These are phyloP conservation scores for Clusia tigrina DNA, from an alignment of 2,888 invertebrate genomes.

Conservation along the genomic window DNA sequence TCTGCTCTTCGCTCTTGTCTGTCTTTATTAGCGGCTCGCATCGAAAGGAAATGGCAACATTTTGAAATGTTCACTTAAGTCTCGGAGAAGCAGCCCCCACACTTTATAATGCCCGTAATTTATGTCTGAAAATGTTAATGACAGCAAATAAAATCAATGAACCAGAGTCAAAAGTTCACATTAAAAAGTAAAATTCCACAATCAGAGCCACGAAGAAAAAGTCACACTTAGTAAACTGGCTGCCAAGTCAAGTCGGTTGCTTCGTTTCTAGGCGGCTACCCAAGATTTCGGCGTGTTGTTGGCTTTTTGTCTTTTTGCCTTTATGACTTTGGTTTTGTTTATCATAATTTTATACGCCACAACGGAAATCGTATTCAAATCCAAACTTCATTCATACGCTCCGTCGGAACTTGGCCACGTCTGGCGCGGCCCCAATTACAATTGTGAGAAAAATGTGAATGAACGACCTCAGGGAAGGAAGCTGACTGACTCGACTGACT, in stretches of 20 bases:
- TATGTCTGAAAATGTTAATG: slow-evolving; percentile 9
- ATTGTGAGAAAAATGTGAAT: slow-evolving; percentile 25
- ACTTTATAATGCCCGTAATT: slow-evolving; percentile 21
- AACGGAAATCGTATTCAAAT: slow-evolving; percentile 21
- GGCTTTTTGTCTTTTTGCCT: background rate
- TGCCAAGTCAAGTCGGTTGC: no score
- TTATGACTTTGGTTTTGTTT: background rate
- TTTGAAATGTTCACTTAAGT: slow-evolving; percentile 12
- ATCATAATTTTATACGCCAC: slow-evolving; percentile 17
- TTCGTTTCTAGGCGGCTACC: no score
- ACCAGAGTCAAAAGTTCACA: slow-evolving; percentile 21
- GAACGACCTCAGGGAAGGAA: slow-evolving; percentile 37
- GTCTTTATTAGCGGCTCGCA: background rate
- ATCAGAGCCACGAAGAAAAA: no score
- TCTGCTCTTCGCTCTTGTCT: background rate
- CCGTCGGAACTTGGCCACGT: slow-evolving; percentile 10
- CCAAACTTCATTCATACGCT: background rate
- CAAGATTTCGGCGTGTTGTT: background rate
- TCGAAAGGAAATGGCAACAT: slow-evolving; percentile 26
- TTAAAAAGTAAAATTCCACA: slow-evolving; percentile 18
- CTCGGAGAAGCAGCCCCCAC: slow-evolving; percentile 16
- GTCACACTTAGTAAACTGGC: no score
- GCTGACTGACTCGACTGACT: background rate
- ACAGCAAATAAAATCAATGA: slow-evolving; percentile 28
- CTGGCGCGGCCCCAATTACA: slow-evolving; percentile 19